Conservation (phyloP, 2,888 invertebrate species). For the Aradus depressus region DNA sequence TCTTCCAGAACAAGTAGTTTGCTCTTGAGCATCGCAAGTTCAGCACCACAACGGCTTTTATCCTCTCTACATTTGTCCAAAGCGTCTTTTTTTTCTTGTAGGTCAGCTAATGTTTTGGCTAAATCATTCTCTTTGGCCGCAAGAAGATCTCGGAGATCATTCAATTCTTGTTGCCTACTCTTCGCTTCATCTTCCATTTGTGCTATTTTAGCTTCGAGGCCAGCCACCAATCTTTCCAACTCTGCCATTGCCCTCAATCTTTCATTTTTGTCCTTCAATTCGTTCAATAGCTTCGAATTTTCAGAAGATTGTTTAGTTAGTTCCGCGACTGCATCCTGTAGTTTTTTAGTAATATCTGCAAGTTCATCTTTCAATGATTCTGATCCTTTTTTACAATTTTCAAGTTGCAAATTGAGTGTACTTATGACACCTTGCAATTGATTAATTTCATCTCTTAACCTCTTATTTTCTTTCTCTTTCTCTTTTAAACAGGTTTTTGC, state of each 20-base stretch:
- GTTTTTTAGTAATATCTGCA: not conserved
- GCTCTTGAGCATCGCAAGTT: slow-evolving; percentile 7
- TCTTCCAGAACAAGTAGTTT: slow-evolving; percentile 12
- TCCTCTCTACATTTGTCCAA: slow-evolving; percentile 16
- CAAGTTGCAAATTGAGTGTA: slow-evolving; percentile 7
- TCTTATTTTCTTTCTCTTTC: not conserved
- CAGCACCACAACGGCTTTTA: not conserved
- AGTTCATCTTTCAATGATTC: not conserved
- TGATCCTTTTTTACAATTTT: slow-evolving; percentile 5
- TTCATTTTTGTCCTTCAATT: slow-evolving; percentile 7
- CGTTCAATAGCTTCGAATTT: not conserved
- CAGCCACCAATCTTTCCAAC: slow-evolving; percentile 5
- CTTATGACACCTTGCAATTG: not conserved
- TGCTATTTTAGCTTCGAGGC: slow-evolving; percentile 4
- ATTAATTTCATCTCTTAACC: slow-evolving; percentile 2
- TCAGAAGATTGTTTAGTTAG: not conserved
- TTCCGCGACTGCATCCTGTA: not conserved
- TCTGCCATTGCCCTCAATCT: slow-evolving; percentile 14
- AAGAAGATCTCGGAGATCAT: not conserved
- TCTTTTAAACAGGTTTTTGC: not conserved
- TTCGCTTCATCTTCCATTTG: slow-evolving; percentile 1
- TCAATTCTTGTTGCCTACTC: slow-evolving; percentile 4
- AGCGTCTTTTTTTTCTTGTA: not conserved
- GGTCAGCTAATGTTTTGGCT: not conserved
- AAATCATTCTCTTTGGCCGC: not conserved